A percentile compares a stretch with the other conserved stretches of the same genome.
phyloP scores from a whole-genome alignment of 2,888 invertebrate genomes.

The Tinea pellionella region DNA sequence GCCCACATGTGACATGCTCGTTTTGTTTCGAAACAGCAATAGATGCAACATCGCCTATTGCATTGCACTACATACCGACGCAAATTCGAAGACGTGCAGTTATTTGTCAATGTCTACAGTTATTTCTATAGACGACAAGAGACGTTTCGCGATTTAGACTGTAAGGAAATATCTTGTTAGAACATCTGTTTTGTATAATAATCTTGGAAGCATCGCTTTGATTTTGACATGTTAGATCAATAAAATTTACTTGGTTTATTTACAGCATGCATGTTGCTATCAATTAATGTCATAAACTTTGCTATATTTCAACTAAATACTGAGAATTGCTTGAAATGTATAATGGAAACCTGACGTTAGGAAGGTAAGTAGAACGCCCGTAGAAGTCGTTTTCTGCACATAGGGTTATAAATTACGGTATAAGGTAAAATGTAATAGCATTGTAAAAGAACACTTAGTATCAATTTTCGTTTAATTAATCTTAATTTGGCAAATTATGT shows the following conservation, averaged over 20 bases:
- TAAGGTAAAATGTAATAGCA: neutral
- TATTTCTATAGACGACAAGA: constrained; percentile 26
- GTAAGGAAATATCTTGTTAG: constrained; percentile 15
- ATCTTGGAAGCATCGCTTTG: neutral
- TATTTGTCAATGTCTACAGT: constrained; percentile 32
- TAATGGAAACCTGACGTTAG: neutral
- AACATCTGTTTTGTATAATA: constrained; percentile 13
- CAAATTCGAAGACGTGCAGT: constrained; percentile 27
- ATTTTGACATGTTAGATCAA: constrained; percentile 1
- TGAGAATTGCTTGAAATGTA: neutral
- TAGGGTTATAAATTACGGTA: neutral
- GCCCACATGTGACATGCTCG: constrained; percentile 20
- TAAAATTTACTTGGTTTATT: neutral
- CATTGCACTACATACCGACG: constrained; percentile 25
- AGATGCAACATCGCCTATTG: constrained; percentile 19
- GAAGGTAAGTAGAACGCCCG: too few species aligned
- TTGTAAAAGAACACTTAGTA: neutral
- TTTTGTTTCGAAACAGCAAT: constrained; percentile 26
- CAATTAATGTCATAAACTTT: neutral
- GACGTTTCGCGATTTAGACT: constrained; percentile 3
- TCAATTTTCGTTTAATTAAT: neutral
- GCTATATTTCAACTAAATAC: neutral
- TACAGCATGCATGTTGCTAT: neutral
- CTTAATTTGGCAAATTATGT: neutral
- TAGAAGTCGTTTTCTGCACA: too few species aligned